A percentile compares a stretch with the other conserved stretches of the same genome.
These are phyloP conservation scores for Eilema caniola DNA, from an alignment of 2,888 invertebrate genomes.

Conservation along the genomic window DNA sequence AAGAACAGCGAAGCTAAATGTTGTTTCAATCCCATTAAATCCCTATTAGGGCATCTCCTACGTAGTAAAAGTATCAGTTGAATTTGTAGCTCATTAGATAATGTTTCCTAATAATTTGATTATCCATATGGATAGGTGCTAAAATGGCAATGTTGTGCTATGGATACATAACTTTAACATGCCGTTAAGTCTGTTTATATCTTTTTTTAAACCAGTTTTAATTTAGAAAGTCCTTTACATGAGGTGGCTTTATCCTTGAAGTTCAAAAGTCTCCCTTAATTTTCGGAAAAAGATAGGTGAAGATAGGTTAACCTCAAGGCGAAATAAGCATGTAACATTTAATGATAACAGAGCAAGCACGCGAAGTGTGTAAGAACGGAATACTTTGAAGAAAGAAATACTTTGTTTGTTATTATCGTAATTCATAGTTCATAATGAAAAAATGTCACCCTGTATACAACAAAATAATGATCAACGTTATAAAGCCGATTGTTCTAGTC, in stretches of 20 bases:
- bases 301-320: no score
- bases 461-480: not conserved
- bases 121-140: not conserved
- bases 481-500: constrained; percentile 14
- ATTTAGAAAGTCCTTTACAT: not conserved
- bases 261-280: not conserved
- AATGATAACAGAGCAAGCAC: not conserved
- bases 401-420: no score
- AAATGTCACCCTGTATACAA: not conserved
- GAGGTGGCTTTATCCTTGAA: not conserved
- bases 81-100: not conserved
- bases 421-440: no score
- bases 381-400: no score
- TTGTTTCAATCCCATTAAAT: no score
- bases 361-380: not conserved
- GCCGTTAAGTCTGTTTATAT: not conserved
- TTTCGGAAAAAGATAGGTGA: not conserved
- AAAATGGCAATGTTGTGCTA: not conserved
- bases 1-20: no score
- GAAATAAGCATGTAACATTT: not conserved
- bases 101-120: not conserved
- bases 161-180: not conserved
- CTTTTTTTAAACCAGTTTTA: not conserved
- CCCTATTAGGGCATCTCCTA: not conserved
- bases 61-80: not conserved